Base-by-base conservation (phyloP, 2,113 vertebrate species). In the Cryptomyrus ogoouensis region DNA sequence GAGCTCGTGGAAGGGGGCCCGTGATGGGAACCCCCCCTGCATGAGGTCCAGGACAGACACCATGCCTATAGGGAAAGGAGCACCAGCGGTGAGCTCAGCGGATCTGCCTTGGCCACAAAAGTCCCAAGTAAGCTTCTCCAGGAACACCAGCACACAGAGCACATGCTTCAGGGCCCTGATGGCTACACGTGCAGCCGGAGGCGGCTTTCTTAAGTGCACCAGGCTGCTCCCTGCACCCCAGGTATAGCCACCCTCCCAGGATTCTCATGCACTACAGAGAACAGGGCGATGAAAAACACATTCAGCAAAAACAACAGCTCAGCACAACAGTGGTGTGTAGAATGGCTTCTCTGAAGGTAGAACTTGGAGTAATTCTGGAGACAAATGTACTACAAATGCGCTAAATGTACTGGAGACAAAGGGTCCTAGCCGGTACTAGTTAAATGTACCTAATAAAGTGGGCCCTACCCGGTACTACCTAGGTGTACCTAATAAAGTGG, bases 41-140 rank as follows among this genome's bases (percentile, higher is more conserved):
- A 99, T 99, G 93, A 99, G 94, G 93, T 99, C 98, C 96, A 99
- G 93, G 49, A 99, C 98, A 0, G 98, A 98, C 89, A 99, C 98
- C 98, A 99, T 99, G 1, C 98, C 98, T 99, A 91, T 35, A 3
- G 35, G 8, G 31, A 5, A 10, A 62, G 10, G 52, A 19, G 80
- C n/a, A 91, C n/a, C 49, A 27, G 85, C 6, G 15, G 27, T 21
- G 47, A 47, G 88, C 8, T 56, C 47, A 89, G 3, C 12, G 21
- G 31, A 49, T 1, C n/a, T 19, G 1, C 24, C 66, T 74, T 5
- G 39, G 44, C 49, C 24, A 6, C 88, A 74, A n/a, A 89, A 46
- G n/a, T n/a, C 58, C 8, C 58, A 10, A 3, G 58, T 10, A 0
- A 27, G 58, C n/a, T 27, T 66, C 58, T 66, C 58, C 8, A 58